Conservation (phyloP, 2,113 vertebrate species). For the Hippocampus barbouri region DNA sequence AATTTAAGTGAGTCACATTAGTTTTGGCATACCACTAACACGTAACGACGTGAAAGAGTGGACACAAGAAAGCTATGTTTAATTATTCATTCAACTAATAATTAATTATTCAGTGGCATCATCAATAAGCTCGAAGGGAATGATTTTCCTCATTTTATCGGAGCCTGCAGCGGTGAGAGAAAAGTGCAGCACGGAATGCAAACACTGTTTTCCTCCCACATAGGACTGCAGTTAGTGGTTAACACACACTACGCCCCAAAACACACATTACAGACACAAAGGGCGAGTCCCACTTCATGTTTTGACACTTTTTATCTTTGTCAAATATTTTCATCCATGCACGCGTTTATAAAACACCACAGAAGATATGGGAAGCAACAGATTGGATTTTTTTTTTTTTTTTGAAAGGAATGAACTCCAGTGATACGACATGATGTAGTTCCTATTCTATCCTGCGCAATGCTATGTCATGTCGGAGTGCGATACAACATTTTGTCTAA, state of each 20-base stretch:
- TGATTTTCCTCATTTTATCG: constrained; percentile 28
- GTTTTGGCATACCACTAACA: neutral
- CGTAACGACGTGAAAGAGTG: constrained; percentile 29
- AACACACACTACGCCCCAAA: constrained; percentile 27
- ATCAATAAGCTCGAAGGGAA: constrained; percentile 56
- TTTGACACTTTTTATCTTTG: constrained; percentile 25
- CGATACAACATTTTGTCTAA: constrained; percentile 54
- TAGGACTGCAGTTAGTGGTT: constrained; percentile 39
- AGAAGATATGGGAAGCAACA: constrained; percentile 23
- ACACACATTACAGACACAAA: constrained; percentile 36
- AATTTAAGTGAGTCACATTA: neutral
- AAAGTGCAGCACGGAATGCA: constrained; percentile 32
- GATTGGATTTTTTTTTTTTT: constrained; percentile 19
- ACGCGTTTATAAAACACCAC: neutral
- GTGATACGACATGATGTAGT: constrained; percentile 31
- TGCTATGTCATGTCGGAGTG: constrained; percentile 29
- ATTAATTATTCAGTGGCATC: constrained; percentile 57
- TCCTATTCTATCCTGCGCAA: constrained; percentile 49
- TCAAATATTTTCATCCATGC: neutral
- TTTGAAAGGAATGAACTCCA: constrained; percentile 33
- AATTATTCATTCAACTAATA: constrained; percentile 63
- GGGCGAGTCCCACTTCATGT: constrained; percentile 35
- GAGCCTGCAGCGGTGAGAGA: constrained; percentile 34
- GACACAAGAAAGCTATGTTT: constrained; percentile 44
- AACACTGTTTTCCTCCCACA: constrained; percentile 56